Base-by-base conservation (phyloP, 2,113 vertebrate genomes). In the Benitochromis conjunctus region DNA sequence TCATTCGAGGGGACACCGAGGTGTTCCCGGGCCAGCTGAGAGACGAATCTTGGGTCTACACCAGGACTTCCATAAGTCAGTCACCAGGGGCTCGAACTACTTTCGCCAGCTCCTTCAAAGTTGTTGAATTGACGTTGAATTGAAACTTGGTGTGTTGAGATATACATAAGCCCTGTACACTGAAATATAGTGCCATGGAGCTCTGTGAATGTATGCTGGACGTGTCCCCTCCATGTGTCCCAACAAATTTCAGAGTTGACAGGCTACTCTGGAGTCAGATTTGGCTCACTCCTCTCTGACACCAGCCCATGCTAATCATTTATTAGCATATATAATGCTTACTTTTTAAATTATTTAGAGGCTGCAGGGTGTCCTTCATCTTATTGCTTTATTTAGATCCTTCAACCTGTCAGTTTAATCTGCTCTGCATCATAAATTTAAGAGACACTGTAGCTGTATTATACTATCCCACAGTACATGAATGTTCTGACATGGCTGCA, bases 1-100 rank as follows among this genome's bases (percentile, higher is more conserved):
- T 46, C 9, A 29, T 29, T 21, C 1, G 14, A 21, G 0, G 0
- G 0, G 48, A 71, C 21, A 9, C 66, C 2, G 0, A 26, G 21
- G 5, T 46, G 13, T 46, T 71, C 21, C 62, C 36, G 24, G 36
- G n/a, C n/a, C 36, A 66, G 41, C 21, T 0, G 0, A 46, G 41
- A 46, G 41, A 48, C 18, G 18, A 0, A 74, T 74, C 66, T 74
- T 10, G 41, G 66, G 66, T 74, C 66, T 74, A 11, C 9, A 5
- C 14, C 0, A 26, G 9, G 9, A 26, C 66, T 18, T 48, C 21
- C 66, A 21, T 46, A 46, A 24, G 64, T 6, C 38, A 26, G n/a
- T 13, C 62, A 14, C 24, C n/a, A 69, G 7, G 38, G 18, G 21
- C 66, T 46, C 3, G 9, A 71, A 48, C 66, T 46, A 71, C 41